These are phyloP conservation scores for Erpornis zantholeuca DNA, from an alignment of 2,113 vertebrate genomes.

Conservation along the genomic window DNA sequence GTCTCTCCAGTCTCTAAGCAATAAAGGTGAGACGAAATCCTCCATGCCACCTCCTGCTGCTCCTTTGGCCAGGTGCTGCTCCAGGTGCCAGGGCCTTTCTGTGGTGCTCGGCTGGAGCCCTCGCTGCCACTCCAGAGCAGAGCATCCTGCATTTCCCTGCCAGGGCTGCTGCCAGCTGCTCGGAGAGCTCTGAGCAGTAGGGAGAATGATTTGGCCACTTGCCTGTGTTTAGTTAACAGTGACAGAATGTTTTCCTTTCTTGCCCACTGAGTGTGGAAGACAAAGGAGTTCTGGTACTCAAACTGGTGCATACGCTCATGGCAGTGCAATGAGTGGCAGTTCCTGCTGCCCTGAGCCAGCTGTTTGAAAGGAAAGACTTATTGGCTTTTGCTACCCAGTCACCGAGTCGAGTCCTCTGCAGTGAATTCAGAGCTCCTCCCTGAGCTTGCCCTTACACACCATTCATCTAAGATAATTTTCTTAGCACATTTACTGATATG, in stretches of 20 bases:
- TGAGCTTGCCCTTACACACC: not conserved
- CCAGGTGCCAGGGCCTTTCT: not conserved
- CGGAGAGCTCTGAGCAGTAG: not conserved
- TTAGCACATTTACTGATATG: not conserved
- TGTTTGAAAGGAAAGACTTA: not conserved
- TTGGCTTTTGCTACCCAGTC: not conserved
- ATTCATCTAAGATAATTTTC: not conserved
- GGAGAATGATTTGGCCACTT: not conserved
- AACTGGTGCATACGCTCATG: not conserved
- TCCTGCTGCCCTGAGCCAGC: not conserved
- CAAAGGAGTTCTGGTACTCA: not conserved
- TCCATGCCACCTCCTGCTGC: accelerated
- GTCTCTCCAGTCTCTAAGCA: not conserved
- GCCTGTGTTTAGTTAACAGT: not conserved
- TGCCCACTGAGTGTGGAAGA: not conserved
- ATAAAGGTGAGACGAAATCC: not conserved
- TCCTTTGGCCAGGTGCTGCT: not conserved
- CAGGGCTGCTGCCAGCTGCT: not conserved
- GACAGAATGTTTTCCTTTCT: not conserved
- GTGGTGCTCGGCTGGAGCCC: not conserved
- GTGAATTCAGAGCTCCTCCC: accelerated
- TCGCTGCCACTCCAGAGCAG: accelerated
- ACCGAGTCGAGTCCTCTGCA: not conserved
- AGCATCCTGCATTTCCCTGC: not conserved
- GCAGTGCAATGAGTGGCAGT: not conserved